These are phyloP conservation scores for Lepidothrix coronata DNA, from an alignment of 2,113 vertebrate genomes.

Conservation along the genomic window DNA sequence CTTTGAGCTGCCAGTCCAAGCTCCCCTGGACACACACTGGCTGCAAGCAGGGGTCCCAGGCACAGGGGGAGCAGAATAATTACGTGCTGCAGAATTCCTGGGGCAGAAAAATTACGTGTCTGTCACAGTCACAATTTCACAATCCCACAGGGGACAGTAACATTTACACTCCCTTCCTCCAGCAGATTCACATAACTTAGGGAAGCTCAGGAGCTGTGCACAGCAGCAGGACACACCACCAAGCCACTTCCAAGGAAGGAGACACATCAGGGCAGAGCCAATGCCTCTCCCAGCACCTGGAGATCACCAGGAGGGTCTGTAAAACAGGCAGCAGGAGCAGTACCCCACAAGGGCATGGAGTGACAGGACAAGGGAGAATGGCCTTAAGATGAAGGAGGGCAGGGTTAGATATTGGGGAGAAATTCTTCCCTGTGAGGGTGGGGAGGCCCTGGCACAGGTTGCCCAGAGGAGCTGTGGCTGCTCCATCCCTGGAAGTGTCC, in stretches of 20 bases:
- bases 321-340: neutral
- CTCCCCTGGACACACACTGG: neutral
- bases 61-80: neutral
- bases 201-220: neutral
- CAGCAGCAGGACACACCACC: neutral
- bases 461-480: neutral
- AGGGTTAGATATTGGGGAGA: rapidly evolving
- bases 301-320: neutral
- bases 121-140: neutral
- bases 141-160: neutral
- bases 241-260: neutral
- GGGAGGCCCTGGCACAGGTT: neutral
- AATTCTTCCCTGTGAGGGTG: neutral
- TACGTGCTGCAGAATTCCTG: no score
- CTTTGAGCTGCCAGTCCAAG: neutral
- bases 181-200: neutral
- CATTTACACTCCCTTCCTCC: neutral
- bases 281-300: neutral
- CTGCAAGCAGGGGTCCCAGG: neutral
- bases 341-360: neutral
- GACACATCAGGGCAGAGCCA: neutral
- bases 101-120: neutral
- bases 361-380: neutral
- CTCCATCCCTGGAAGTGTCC: neutral
- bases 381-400: neutral